A percentile compares a stretch with the other conserved stretches of the same genome.
phyloP scores from a whole-genome alignment of 2,888 invertebrate genomes.

The Dryocosmus kuriphilus region DNA sequence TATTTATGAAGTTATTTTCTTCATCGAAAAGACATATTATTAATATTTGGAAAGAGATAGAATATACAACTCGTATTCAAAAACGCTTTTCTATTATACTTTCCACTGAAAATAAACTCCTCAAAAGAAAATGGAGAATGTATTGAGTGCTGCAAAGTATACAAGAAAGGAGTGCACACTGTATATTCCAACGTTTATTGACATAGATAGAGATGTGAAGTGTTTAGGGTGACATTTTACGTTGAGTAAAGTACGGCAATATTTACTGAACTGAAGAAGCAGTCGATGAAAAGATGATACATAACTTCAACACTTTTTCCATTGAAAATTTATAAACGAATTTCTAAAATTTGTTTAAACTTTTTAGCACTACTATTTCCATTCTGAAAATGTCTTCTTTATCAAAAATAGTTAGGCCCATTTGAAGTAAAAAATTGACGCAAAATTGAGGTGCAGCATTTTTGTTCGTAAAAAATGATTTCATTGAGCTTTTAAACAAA shows the following conservation, averaged over 20 bases:
- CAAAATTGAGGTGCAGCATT: no score
- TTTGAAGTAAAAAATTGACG: no score
- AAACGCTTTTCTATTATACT: not conserved
- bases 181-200: not conserved
- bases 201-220: not conserved
- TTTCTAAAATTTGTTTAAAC: no score
- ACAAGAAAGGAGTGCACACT: not conserved
- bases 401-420: no score
- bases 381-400: no score
- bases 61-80: not conserved
- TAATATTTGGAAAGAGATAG: not conserved
- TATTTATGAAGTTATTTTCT: constrained; percentile 29
- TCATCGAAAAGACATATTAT: not conserved
- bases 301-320: not conserved
- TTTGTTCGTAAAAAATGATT: no score
- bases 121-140: not conserved
- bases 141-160: not conserved
- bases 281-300: not conserved
- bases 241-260: not conserved
- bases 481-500: no score
- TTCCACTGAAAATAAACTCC: not conserved
- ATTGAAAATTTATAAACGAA: not conserved
- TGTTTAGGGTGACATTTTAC: not conserved
- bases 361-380: no score
- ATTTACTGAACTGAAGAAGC: not conserved